Conservation (phyloP, 2,888 invertebrate genomes). For the Trichopoda pennipes region DNA sequence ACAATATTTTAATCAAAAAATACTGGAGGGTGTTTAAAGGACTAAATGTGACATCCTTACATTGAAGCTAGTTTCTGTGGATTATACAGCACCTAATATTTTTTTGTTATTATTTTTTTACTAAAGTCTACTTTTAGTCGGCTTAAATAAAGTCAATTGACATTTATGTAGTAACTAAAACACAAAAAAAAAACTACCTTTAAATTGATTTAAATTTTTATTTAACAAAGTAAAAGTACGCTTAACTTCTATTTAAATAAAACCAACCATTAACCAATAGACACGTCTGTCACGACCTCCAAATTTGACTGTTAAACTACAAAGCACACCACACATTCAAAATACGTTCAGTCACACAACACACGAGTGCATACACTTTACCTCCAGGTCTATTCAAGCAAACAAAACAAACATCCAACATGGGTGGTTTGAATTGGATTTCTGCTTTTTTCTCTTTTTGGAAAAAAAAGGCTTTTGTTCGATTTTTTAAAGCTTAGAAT, state of each 20-base stretch:
- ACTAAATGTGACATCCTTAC: no score
- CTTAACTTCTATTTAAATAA: conserved; percentile 60
- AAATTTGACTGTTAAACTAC: conserved; percentile 40
- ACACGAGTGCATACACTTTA: conserved; percentile 44
- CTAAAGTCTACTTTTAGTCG: background rate
- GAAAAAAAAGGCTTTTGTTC: conserved; percentile 60
- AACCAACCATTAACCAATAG: conserved; percentile 67
- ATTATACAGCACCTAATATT: background rate
- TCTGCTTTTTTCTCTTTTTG: background rate
- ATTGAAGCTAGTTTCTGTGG: no score
- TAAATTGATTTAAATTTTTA: conserved; percentile 39
- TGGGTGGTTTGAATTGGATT: conserved; percentile 55
- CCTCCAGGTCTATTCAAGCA: conserved; percentile 30
- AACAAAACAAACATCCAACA: conserved; percentile 36
- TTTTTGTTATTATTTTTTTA: background rate
- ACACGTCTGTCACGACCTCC: conserved; percentile 70
- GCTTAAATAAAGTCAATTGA: background rate
- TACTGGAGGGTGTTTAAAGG: no score
- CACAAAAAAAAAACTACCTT: background rate
- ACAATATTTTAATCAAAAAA: no score
- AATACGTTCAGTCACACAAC: conserved; percentile 22
- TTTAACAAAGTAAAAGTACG: conserved; percentile 45
- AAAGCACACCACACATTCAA: conserved; percentile 14
- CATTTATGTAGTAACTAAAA: background rate
- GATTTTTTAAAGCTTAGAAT: conserved; percentile 46